Conservation (phyloP, 2,113 vertebrate species). For the Tachysurus vachellii region DNA sequence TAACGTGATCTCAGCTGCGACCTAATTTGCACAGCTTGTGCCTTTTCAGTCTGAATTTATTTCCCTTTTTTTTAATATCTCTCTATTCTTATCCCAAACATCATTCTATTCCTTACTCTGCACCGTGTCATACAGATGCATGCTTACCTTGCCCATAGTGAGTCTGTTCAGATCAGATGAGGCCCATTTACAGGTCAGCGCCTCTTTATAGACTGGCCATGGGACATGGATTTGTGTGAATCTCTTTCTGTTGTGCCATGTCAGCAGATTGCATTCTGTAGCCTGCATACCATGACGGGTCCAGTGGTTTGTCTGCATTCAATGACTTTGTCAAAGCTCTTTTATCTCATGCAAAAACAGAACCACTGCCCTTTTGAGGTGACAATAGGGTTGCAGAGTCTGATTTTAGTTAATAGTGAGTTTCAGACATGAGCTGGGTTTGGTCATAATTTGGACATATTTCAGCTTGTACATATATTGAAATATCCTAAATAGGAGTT, state of each 20-base stretch:
- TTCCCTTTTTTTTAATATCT: neutral
- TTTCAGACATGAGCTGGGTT: conserved; percentile 6
- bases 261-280: conserved; percentile 69
- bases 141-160: conserved; percentile 75
- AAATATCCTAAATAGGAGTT: neutral
- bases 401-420: conserved; percentile 57
- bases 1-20: neutral
- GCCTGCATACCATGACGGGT: conserved; percentile 58
- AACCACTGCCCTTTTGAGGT: conserved; percentile 66
- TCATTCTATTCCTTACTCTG: neutral
- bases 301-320: conserved; percentile 53
- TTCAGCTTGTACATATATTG: neutral
- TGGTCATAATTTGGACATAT: neutral
- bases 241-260: conserved; percentile 62
- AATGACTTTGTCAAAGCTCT: conserved; percentile 68
- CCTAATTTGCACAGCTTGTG: neutral
- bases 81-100: neutral
- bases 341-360: conserved; percentile 63
- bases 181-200: conserved; percentile 43
- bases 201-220: conserved; percentile 71
- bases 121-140: neutral
- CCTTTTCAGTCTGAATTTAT: neutral
- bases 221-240: conserved; percentile 65
- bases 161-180: conserved; percentile 60
- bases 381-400: conserved; percentile 67